Evolutionary conservation across 2,113 vertebrate genomes (phyloP), one percentile per base, ranked within the genome.

Genomic region (Alouatta palliata): DNA sequence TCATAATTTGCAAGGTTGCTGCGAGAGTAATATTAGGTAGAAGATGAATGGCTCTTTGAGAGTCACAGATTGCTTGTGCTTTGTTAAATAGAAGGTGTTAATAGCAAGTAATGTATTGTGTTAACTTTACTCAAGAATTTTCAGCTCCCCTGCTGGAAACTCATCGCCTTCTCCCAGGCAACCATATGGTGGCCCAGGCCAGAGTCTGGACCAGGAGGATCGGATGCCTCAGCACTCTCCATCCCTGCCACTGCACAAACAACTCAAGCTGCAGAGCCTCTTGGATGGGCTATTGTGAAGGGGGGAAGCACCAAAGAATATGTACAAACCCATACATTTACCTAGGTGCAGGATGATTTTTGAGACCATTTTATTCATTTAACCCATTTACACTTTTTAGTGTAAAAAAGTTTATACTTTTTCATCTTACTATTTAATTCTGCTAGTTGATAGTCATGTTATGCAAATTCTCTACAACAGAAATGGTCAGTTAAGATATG

Each of bases 191-290:
- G 14, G 32, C 40, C 58, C 23, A 17, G 32, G 49, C 12, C 43
- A 10, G 20, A 56, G 58, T 16, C 37, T 16, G 1, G 43, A 14
- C 1, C 2, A 8, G 47, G n/a, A 66, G 17, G 66, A 13, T 45
- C 16, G 66, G 61, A 30, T 45, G 3, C 8, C 47, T 71, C 4
- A 4, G 68, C 0, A 8, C 76, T 71, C 40, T 21, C 45, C 1
- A 0, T 43, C 56, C n/a, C 12, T 3, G 4, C 43, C 5, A 40
- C 43, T 37, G 8, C 19, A 23, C 3, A 14, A 14, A 1, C 6
- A 4, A 2, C 61, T 66, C 14, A 66, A 66, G 47, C 9, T 0
- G 0, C 35, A 8, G 45, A 71, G 45, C 37, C 30, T 56, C 16
- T 2, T 23, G 49, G 56, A 20, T 32, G 17, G 21, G 12, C 13